Conservation (phyloP, 2,797 vertebrate genomes). For the Molossus alvarezi region DNA sequence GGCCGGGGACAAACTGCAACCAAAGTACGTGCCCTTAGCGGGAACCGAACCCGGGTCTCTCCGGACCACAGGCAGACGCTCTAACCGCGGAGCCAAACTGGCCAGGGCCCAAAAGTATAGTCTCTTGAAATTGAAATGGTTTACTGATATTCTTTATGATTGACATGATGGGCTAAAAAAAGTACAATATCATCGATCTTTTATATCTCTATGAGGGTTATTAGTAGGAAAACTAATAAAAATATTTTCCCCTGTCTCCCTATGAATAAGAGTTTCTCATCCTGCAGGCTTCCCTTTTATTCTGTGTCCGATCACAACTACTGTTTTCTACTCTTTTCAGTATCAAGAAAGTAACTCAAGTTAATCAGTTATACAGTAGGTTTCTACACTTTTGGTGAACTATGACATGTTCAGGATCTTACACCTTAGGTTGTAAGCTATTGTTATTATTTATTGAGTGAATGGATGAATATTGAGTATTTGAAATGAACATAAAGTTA, state of each 20-base stretch:
- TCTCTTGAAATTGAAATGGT: constrained; percentile 54
- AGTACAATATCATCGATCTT: constrained; percentile 45
- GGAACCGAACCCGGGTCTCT: too few relatives aligned
- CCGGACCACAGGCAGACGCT: too few relatives aligned
- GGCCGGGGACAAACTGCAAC: too few relatives aligned
- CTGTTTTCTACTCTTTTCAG: background rate
- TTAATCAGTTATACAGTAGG: background rate
- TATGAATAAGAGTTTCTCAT: background rate
- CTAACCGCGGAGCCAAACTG: too few relatives aligned
- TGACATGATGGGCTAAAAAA: background rate
- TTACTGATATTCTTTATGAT: constrained; percentile 50
- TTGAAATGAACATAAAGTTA: constrained; percentile 1
- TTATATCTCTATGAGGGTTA: constrained; percentile 63
- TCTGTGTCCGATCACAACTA: background rate
- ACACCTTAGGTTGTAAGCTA: background rate
- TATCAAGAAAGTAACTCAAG: background rate
- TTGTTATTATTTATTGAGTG: background rate
- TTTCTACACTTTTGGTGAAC: background rate
- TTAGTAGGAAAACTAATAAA: constrained; percentile 69
- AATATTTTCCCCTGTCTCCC: background rate
- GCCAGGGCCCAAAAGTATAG: background rate
- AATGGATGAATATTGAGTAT: background rate
- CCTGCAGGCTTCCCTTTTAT: background rate
- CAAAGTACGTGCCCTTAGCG: too few relatives aligned
- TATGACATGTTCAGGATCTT: background rate